Base-by-base conservation (phyloP, 1,140 invertebrate species). In the Philotrypesis tridentata region DNA sequence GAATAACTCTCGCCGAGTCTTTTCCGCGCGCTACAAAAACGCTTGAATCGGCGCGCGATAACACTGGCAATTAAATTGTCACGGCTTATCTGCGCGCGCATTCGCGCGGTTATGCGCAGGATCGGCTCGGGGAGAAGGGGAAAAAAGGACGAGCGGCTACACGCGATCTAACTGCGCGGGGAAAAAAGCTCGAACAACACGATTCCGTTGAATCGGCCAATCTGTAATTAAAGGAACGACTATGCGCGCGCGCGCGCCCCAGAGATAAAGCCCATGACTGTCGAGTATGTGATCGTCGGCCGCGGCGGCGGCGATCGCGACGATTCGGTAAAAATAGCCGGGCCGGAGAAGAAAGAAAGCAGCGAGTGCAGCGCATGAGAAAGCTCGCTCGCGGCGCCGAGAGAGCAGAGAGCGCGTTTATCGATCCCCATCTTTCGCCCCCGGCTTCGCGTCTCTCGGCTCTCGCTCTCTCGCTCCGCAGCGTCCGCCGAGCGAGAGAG, bases 371-470 rank as follows among this genome's bases (percentile, higher is more conserved):
- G 48, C 40, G 55, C 48, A 82, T 82, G 73, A 77, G 80, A 77
- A 77, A 85, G 73, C 67, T 76, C 68, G 80, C 68, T 84, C 74
- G 78, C 77, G 75, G 37, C 63, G 75, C 77, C 61, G n/a, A n/a
- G n/a, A n/a, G n/a, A 63, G n/a, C 31, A 68, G 21, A 63, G n/a
- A 23, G 72, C 72, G 60, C 48, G 71, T 76, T 88, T 86, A 86
- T 87, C 87, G 84, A 86, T 88, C 85, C 84, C 68, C 79, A 86
- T 86, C 85, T 85, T 74, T 65, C 78, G 79, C 82, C 82, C 84
- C 83, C 81, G 83, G 67, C 81, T 27, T 80, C 67, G n/a, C n/a
- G n/a, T 67, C 23, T 70, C 67, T 23, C 33, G 33, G 3, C 74
- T 12, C 67, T n/a, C 25, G 12, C 40, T 31, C 48, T 33, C 48